These are phyloP conservation scores for Merops nubicus DNA, from an alignment of 2,113 vertebrate species.

Conservation along the genomic window DNA sequence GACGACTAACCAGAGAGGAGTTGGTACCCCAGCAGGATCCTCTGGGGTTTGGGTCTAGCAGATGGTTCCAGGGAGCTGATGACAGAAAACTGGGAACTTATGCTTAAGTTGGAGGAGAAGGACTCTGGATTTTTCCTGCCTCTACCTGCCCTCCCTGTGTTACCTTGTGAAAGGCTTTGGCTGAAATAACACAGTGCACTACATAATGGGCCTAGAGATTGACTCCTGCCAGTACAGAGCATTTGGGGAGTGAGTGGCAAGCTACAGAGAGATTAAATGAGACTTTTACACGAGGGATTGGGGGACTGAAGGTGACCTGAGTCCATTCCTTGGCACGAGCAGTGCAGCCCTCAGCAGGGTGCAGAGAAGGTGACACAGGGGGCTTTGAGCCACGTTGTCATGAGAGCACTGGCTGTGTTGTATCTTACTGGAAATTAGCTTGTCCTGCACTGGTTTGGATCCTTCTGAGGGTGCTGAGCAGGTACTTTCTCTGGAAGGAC, in stretches of 20 bases:
- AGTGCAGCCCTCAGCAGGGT: not conserved
- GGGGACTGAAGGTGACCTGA: no score
- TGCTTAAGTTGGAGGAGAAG: not conserved
- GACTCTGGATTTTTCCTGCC: not conserved
- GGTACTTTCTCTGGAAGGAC: not conserved
- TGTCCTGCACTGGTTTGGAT: no score
- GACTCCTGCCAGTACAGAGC: not conserved
- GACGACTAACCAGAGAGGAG: not conserved
- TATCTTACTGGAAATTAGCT: not conserved
- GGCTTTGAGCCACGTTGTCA: rapidly evolving
- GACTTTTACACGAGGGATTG: rapidly evolving
- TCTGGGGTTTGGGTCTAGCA: not conserved
- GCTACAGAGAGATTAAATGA: not conserved
- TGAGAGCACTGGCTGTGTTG: not conserved
- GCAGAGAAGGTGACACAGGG: not conserved
- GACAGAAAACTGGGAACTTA: not conserved
- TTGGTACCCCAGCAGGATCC: not conserved
- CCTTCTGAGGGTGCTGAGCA: not conserved
- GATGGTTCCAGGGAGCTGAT: not conserved
- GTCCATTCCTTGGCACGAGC: not conserved
- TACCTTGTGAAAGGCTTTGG: not conserved
- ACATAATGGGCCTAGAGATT: rapidly evolving
- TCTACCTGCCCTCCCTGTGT: not conserved
- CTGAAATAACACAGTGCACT: not conserved
- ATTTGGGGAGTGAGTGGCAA: not conserved